Evolutionary conservation across 2,888 invertebrate species (phyloP).

Genomic region (Pomacea canaliculata): DNA sequence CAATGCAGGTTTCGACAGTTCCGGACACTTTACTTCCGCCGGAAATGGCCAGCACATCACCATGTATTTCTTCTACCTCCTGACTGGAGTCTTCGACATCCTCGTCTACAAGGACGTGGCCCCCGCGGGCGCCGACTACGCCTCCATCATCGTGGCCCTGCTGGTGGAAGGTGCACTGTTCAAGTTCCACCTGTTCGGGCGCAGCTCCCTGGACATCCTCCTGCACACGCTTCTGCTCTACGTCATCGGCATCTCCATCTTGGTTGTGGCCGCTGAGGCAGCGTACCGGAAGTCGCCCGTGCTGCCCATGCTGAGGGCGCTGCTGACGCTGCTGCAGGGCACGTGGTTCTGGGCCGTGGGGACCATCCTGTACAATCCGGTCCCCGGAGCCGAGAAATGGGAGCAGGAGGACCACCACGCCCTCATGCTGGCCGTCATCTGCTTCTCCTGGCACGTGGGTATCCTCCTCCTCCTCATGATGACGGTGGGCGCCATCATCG

Average conservation of each 20-base stretch:
- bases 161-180: constrained; percentile 72
- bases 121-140: constrained; percentile 70
- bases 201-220: constrained; percentile 64
- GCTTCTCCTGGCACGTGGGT: constrained; percentile 65
- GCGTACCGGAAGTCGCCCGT: constrained; percentile 42
- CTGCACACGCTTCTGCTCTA: constrained; percentile 72
- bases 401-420: constrained; percentile 66
- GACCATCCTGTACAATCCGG: constrained; percentile 72
- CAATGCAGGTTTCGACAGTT: constrained; percentile 37
- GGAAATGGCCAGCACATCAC: constrained; percentile 73
- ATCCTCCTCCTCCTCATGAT: constrained; percentile 50
- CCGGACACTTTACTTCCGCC: constrained; percentile 66
- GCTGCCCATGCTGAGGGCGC: constrained; percentile 66
- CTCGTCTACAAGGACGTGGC: constrained; percentile 61
- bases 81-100: constrained; percentile 70
- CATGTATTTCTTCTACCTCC: constrained; percentile 73
- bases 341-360: constrained; percentile 73
- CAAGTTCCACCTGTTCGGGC: constrained; percentile 71
- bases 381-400: constrained; percentile 61
- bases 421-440: constrained; percentile 71
- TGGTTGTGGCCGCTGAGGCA: constrained; percentile 68
- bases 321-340: constrained; percentile 72
- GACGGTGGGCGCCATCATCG: constrained; percentile 50
- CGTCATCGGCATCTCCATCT: constrained; percentile 63
- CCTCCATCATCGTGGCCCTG: constrained; percentile 68